These are phyloP conservation scores for Aricia agestis DNA, from an alignment of 1,140 invertebrate genomes.

Conservation along the genomic window DNA sequence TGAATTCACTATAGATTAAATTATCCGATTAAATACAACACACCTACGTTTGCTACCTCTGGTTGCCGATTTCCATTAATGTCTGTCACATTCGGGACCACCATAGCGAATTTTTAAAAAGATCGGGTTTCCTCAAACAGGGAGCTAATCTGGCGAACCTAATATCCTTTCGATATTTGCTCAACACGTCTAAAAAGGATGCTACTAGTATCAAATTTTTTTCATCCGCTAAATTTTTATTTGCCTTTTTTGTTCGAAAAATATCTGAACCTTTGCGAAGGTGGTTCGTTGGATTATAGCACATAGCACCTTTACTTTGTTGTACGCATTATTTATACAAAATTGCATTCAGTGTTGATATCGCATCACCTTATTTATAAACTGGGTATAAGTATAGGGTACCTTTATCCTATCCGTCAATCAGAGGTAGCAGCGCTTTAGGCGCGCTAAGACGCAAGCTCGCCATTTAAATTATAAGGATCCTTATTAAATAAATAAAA, in stretches of 20 bases:
- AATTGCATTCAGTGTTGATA: conserved; percentile 16
- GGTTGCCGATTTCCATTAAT: neutral
- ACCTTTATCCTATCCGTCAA: conserved; percentile 16
- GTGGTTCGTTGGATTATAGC: neutral
- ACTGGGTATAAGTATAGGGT: conserved; percentile 28
- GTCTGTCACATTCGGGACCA: neutral
- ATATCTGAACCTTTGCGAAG: neutral
- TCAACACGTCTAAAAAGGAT: too few species aligned
- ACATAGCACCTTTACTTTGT: neutral
- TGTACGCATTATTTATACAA: conserved; percentile 1
- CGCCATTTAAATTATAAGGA: conserved; percentile 8
- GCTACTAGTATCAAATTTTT: too few species aligned
- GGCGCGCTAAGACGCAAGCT: conserved; percentile 10
- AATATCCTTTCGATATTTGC: too few species aligned
- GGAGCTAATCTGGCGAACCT: too few species aligned
- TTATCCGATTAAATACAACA: too few species aligned
- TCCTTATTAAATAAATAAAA: conserved; percentile 15
- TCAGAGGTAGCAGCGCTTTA: conserved; percentile 15
- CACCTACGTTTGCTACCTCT: neutral
- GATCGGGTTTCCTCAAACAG: too few species aligned
- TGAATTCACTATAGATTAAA: too few species aligned
- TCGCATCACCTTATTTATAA: conserved; percentile 20
- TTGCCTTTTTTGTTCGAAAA: too few species aligned
- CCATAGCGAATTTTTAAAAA: too few species aligned
- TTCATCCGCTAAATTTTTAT: too few species aligned